phyloP scores from a whole-genome alignment of 35 echinoderm and acorn worm genomes.

The Lytechinus variegatus region DNA sequence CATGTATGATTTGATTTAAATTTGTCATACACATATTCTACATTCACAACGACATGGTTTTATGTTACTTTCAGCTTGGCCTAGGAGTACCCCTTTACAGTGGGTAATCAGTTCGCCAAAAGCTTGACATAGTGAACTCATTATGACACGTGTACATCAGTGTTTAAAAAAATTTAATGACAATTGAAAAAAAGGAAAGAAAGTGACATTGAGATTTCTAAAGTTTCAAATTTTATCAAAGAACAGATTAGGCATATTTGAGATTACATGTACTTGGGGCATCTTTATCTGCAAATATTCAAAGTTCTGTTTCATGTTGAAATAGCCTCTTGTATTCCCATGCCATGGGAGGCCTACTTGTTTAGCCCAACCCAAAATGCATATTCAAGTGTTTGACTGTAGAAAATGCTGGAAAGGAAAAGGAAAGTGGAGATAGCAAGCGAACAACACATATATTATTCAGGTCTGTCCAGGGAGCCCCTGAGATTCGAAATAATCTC shows the following conservation, averaged over 20 bases:
- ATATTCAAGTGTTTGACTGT: not conserved
- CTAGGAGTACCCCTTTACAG: too few relatives aligned
- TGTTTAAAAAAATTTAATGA: too few relatives aligned
- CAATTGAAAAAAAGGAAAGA: too few relatives aligned
- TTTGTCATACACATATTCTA: too few relatives aligned
- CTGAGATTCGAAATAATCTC: not conserved
- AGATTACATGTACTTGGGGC: not conserved
- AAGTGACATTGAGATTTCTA: too few relatives aligned
- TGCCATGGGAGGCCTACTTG: not conserved
- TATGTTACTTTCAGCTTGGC: too few relatives aligned
- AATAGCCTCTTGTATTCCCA: not conserved
- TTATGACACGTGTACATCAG: too few relatives aligned
- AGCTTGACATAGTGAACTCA: too few relatives aligned
- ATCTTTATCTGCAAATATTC: not conserved
- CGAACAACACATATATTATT: not conserved
- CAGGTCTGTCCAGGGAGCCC: not conserved
- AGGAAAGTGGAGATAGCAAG: not conserved
- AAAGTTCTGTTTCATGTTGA: not conserved
- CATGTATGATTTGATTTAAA: too few relatives aligned
- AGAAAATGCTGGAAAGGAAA: not conserved
- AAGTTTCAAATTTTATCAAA: not conserved
- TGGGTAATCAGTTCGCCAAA: too few relatives aligned
- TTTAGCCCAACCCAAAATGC: too few relatives aligned
- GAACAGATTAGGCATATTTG: not conserved
- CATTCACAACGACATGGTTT: too few relatives aligned